phyloP scores from a whole-genome alignment of 2,797 vertebrate genomes.

The Brachyrhaphis roseni region DNA sequence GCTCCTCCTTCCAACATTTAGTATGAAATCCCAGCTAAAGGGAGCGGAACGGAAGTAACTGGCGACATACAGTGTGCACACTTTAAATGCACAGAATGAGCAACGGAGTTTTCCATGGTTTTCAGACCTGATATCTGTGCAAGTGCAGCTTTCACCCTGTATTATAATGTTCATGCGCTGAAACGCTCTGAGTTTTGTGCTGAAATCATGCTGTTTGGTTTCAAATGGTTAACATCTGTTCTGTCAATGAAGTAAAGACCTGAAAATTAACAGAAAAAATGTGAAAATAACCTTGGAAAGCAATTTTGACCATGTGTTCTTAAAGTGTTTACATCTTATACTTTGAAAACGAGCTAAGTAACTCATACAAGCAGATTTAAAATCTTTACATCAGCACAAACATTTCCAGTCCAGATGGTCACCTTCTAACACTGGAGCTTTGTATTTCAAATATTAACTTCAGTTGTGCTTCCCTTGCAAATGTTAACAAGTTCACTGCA shows the following conservation, averaged over 20 bases:
- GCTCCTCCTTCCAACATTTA: slow-evolving; percentile 35
- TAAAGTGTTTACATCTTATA: neutral
- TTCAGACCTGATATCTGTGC: slow-evolving; percentile 39
- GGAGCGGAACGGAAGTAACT: slow-evolving; percentile 35
- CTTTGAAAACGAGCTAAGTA: slow-evolving; percentile 6
- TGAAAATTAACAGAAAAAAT: slow-evolving; percentile 3
- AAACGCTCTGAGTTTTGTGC: slow-evolving; percentile 40
- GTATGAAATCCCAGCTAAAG: slow-evolving; percentile 40
- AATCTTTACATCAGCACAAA: slow-evolving; percentile 8
- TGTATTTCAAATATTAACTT: slow-evolving; percentile 18
- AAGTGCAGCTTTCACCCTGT: slow-evolving; percentile 28
- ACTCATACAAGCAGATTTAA: slow-evolving; percentile 13
- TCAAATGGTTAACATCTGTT: slow-evolving; percentile 34
- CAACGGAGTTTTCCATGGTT: slow-evolving; percentile 33
- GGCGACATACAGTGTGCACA: slow-evolving; percentile 34
- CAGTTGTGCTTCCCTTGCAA: slow-evolving; percentile 6
- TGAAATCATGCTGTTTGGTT: slow-evolving; percentile 20
- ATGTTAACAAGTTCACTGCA: neutral
- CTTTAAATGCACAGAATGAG: slow-evolving; percentile 64
- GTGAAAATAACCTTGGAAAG: slow-evolving; percentile 19
- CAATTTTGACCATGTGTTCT: slow-evolving; percentile 19
- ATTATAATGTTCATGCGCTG: slow-evolving; percentile 41
- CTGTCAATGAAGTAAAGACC: slow-evolving; percentile 9
- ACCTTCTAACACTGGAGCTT: slow-evolving; percentile 31
- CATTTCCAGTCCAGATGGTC: slow-evolving; percentile 37